phyloP scores from a whole-genome alignment of 1,140 invertebrate genomes.

The Reticulitermes speratus region DNA sequence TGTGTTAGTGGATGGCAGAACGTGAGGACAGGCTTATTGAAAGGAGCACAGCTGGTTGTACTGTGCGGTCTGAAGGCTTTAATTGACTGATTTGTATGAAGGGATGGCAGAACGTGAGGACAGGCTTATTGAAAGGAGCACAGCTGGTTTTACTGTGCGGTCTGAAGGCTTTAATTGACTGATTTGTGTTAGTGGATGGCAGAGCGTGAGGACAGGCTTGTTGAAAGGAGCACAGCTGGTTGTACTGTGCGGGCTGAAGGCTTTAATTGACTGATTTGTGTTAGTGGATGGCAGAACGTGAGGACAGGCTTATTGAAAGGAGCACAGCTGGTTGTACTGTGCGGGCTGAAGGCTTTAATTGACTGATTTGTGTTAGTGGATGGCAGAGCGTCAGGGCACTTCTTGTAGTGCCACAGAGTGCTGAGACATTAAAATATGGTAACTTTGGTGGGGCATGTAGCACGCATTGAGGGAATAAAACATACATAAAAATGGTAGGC shows the following conservation, averaged over 20 bases:
- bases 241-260: too few species aligned
- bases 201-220: neutral
- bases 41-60: neutral
- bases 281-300: too few species aligned
- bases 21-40: neutral
- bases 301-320: neutral
- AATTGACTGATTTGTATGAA: neutral
- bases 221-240: slow-evolving; percentile 14
- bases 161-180: neutral
- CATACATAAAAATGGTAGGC: too few species aligned
- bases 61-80: neutral
- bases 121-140: neutral
- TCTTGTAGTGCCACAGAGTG: too few species aligned
- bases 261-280: too few species aligned
- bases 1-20: neutral
- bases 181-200: neutral
- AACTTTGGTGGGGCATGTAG: too few species aligned
- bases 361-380: neutral
- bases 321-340: neutral
- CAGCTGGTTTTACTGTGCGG: neutral
- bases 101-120: neutral
- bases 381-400: neutral
- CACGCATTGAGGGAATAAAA: too few species aligned
- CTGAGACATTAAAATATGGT: too few species aligned
- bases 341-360: neutral